These are phyloP conservation scores for Mya arenaria DNA, from an alignment of 1,140 invertebrate genomes.

Conservation along the genomic window DNA sequence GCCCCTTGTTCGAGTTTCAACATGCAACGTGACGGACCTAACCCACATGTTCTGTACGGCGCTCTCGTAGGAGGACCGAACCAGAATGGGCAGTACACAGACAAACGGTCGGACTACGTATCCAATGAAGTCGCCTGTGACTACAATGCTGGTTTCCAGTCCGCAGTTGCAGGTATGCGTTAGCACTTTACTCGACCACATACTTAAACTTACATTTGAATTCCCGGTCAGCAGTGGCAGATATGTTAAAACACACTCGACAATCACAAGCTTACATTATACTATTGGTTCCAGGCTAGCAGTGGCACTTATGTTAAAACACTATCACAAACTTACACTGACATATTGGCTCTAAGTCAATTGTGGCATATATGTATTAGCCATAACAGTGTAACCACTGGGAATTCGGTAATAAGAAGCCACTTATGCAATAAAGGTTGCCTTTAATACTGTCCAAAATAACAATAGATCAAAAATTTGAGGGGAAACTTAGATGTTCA, in stretches of 20 bases:
- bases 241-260: too few relatives aligned
- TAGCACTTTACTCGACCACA: background rate
- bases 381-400: too few relatives aligned
- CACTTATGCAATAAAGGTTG: too few relatives aligned
- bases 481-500: too few relatives aligned
- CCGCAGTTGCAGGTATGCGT: conserved; percentile 64
- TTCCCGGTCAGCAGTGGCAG: background rate
- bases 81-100: conserved; percentile 72
- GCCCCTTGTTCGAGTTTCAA: conserved; percentile 64
- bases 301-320: background rate
- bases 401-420: too few relatives aligned
- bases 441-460: too few relatives aligned
- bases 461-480: too few relatives aligned
- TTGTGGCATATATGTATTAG: too few relatives aligned
- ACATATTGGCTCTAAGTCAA: background rate
- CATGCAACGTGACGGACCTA: conserved; percentile 55
- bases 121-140: conserved; percentile 80
- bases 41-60: conserved; percentile 77
- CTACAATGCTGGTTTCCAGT: conserved; percentile 81
- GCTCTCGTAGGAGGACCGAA: conserved; percentile 80
- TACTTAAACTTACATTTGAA: background rate
- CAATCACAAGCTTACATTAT: background rate
- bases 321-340: background rate
- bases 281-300: background rate
- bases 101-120: conserved; percentile 76